Evolutionary conservation across 2,797 vertebrate species (phyloP).

Genomic region (Parotocinclus haroldoi): DNA sequence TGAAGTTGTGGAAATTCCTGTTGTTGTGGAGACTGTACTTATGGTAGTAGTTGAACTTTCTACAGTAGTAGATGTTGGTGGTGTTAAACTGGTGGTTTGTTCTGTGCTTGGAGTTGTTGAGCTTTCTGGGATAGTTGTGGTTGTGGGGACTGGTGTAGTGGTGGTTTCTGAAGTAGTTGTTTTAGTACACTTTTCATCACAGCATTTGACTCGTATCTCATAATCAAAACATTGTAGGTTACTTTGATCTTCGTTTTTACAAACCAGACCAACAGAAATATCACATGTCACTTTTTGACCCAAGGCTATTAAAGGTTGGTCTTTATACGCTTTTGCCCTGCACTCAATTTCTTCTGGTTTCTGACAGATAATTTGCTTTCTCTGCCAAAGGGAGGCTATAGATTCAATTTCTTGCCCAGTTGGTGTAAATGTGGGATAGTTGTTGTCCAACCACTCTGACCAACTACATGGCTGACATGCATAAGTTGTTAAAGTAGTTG

Average conservation of each 20-base stretch:
- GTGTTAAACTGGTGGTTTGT: background rate
- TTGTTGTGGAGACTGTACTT: background rate
- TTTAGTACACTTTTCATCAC: conserved; percentile 41
- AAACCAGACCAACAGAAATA: conserved; percentile 63
- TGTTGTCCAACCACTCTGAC: too few species aligned
- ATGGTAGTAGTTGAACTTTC: background rate
- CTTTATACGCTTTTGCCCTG: too few species aligned
- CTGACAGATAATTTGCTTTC: too few species aligned
- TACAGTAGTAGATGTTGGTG: background rate
- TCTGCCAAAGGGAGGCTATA: too few species aligned
- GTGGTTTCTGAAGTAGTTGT: background rate
- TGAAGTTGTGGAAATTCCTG: background rate
- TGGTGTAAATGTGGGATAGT: too few species aligned
- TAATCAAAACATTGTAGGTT: conserved; percentile 68
- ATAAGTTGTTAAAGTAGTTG: background rate
- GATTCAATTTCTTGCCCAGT: too few species aligned
- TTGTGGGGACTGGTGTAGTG: background rate
- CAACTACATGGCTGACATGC: too few species aligned
- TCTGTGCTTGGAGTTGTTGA: conserved; percentile 7
- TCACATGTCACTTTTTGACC: conserved; percentile 68
- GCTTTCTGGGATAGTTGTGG: conserved; percentile 42
- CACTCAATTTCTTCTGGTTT: too few species aligned
- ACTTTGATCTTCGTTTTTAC: conserved; percentile 58
- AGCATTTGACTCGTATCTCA: conserved; percentile 73
- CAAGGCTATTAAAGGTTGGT: too few species aligned